Conservation (phyloP, 92 coral and sea anemone species). For the Siderastrea siderea region DNA sequence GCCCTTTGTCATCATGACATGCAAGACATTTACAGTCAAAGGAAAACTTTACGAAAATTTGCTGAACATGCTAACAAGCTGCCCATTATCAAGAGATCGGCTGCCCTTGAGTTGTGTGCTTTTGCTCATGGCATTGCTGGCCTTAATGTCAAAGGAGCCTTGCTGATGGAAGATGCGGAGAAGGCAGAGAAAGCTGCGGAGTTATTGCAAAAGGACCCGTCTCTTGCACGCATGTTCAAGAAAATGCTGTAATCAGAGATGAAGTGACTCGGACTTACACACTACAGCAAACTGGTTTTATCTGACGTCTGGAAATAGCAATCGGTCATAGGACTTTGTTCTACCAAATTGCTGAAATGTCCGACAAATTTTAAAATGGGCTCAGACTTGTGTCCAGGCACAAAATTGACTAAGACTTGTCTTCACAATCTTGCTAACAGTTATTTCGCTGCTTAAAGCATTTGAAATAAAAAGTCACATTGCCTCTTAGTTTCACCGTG, state of each 20-base stretch:
- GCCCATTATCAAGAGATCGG: conserved; percentile 22
- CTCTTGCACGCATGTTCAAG: conserved; percentile 29
- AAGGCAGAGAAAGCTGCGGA: conserved; percentile 43
- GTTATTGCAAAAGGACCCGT: conserved; percentile 11
- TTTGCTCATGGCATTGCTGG: conserved; percentile 32
- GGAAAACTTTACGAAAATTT: conserved; percentile 26
- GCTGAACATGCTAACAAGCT: conserved; percentile 10
- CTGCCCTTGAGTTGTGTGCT: conserved; percentile 38
- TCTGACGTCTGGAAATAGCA: too few relatives aligned
- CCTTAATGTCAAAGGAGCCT: conserved; percentile 25
- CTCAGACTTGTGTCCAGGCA: too few relatives aligned
- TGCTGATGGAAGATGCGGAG: conserved; percentile 39
- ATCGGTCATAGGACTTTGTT: too few relatives aligned
- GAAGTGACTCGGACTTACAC: too few relatives aligned
- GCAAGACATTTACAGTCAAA: conserved; percentile 30
- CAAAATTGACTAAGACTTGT: too few relatives aligned
- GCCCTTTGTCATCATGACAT: conserved; percentile 31
- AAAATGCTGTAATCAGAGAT: not conserved
- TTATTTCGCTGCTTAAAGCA: too few relatives aligned
- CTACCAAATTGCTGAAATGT: too few relatives aligned
- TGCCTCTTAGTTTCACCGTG: too few relatives aligned
- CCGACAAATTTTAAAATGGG: too few relatives aligned
- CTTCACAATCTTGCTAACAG: too few relatives aligned
- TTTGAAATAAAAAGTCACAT: too few relatives aligned
- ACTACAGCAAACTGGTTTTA: too few relatives aligned